Evolutionary conservation across 2,113 vertebrate species (phyloP).

Genomic region (Phalacrocorax brasilianus): DNA sequence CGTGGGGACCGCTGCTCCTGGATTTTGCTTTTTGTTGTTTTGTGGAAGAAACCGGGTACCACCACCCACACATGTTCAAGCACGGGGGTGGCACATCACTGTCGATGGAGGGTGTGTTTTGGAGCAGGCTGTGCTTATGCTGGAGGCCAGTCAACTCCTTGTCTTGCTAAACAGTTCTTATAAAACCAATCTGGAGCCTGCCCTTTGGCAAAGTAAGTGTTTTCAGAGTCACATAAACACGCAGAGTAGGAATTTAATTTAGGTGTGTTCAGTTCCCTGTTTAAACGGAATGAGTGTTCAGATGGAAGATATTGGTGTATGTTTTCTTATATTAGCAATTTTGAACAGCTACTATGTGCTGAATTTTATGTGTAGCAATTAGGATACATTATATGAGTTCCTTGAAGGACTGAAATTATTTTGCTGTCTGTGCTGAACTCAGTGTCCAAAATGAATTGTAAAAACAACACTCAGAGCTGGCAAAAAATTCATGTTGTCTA

Average conservation of each 20-base stretch:
- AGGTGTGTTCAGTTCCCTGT: neutral
- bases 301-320: neutral
- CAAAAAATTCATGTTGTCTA: neutral
- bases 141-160: neutral
- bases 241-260: neutral
- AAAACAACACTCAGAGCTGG: neutral
- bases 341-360: neutral
- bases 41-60: neutral
- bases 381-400: neutral
- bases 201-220: neutral
- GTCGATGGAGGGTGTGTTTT: neutral
- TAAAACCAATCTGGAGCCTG: neutral
- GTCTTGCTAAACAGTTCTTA: neutral
- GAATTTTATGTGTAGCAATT: neutral
- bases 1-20: neutral
- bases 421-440: neutral
- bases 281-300: neutral
- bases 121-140: neutral
- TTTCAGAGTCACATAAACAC: neutral
- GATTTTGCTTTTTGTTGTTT: neutral
- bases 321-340: neutral
- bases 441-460: neutral
- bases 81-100: neutral
- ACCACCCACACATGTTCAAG: neutral
- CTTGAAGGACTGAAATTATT: neutral